Evolutionary conservation across 2,888 invertebrate genomes (phyloP).

Genomic region (Geophilus truncorum): DNA sequence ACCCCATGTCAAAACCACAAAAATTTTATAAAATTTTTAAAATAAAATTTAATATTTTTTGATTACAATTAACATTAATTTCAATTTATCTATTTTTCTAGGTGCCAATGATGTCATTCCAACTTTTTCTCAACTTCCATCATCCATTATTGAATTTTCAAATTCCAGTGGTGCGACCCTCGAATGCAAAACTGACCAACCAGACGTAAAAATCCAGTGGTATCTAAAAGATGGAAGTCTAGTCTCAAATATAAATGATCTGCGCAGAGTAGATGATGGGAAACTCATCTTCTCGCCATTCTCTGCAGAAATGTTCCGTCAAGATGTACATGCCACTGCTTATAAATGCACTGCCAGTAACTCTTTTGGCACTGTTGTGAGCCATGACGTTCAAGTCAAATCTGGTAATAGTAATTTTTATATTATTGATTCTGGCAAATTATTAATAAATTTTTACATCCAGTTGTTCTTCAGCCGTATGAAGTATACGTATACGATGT

Average conservation of each 20-base stretch:
- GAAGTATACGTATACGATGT: constrained; percentile 49
- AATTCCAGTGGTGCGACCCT: constrained; percentile 44
- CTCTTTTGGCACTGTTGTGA: not conserved
- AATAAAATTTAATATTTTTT: too few relatives aligned
- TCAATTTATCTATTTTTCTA: not conserved
- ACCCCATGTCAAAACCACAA: too few relatives aligned
- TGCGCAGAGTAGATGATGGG: not conserved
- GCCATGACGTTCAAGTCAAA: not conserved
- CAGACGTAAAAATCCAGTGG: constrained; percentile 36
- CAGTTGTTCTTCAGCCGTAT: constrained; percentile 46
- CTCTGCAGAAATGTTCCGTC: constrained; percentile 39
- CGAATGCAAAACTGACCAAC: constrained; percentile 42
- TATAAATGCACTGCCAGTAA: constrained; percentile 29
- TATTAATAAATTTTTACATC: not conserved
- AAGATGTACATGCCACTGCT: constrained; percentile 38
- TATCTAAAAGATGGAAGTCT: not conserved
- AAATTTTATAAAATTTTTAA: too few relatives aligned
- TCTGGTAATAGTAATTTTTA: constrained; percentile 38
- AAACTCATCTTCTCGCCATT: constrained; percentile 41
- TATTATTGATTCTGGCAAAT: not conserved
- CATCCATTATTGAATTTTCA: constrained; percentile 42
- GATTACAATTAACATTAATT: not conserved
- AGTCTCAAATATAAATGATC: not conserved
- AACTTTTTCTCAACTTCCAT: not conserved
- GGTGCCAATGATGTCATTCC: not conserved